Conservation (phyloP, 2,888 invertebrate genomes). For the Limnephilus marmoratus region DNA sequence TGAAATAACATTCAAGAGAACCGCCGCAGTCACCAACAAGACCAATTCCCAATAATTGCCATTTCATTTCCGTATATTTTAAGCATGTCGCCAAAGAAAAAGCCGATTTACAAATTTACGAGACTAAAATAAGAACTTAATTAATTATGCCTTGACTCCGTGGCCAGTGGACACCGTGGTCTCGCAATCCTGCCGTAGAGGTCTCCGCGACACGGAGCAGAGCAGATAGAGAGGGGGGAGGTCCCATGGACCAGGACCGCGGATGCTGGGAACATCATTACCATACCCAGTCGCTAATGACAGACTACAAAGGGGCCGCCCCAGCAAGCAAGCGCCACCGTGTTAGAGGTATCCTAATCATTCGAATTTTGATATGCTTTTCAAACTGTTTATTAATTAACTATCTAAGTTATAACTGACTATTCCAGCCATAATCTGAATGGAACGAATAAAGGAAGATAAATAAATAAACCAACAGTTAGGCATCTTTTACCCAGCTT, state of each 20-base stretch:
- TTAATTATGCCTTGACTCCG: not conserved
- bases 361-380: slow-evolving; percentile 11
- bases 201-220: not conserved
- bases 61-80: not conserved
- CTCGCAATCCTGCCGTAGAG: not conserved
- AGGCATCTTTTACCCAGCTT: too few species aligned
- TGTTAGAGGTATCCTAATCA: not conserved
- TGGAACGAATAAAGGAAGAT: too few species aligned
- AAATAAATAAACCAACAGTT: too few species aligned
- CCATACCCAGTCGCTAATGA: slow-evolving; percentile 27
- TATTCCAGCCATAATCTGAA: not conserved
- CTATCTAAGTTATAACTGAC: not conserved
- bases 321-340: slow-evolving; percentile 29
- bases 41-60: not conserved
- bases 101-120: not conserved
- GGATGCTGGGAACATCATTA: slow-evolving; percentile 9
- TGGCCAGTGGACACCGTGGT: not conserved
- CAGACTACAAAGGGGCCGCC: slow-evolving; percentile 35
- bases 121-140: slow-evolving; percentile 8
- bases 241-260: not conserved
- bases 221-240: not conserved
- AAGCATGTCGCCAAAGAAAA: not conserved
- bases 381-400: slow-evolving; percentile 13
- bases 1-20: not conserved
- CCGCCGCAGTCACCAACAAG: not conserved